Evolutionary conservation across 2,888 invertebrate species (phyloP), one percentile per base, ranked within the genome.

Genomic region (Drosophila mettleri): DNA sequence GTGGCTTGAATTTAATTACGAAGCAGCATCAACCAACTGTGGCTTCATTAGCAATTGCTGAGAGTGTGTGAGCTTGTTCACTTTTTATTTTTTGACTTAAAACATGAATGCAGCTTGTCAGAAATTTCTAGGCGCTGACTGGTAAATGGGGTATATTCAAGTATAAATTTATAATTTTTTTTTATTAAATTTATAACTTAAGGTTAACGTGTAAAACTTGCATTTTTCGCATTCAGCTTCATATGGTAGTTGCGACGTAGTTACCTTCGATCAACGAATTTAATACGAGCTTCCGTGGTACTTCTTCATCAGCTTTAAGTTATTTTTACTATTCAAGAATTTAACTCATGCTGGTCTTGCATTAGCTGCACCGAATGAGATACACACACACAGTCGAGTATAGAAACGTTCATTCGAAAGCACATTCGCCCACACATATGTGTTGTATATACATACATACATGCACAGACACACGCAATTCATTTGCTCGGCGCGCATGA

Each of bases 401-500:
- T 16, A 74, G 49, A 54, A 58, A 22, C 36, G 51, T 67, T 53
- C 62, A 69, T 62, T 59, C 12, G 10, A 39, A 62, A 39, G 33
- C 52, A 22, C 41, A 54, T 20, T 24, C 24, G 9, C 24, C n/a
- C 43, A 16, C 16, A 51, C 29, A 53, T 36, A 33, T 9, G 14
- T n/a, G 45, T 41, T 3, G 18, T 24, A 16, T 9, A 2, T 6
- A 38, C 33, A 38, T 18, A 33, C 38, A 18, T n/a, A 45, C 12
- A 33, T 29, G 27, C 36, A 39, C 27, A 43, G 8, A 39, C 33
- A 36, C 16, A 18, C 51, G 61, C 59, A 67, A 72, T 74, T 75
- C 75, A 69, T 82, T 80, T 68, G 79, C 24, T 62, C 34, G 63
- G 65, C 69, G 52, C 52, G 75, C 46, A 64, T 63, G 69, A 61